Conservation (phyloP, 2,113 vertebrate genomes). For the Chiloscyllium plagiosum region DNA sequence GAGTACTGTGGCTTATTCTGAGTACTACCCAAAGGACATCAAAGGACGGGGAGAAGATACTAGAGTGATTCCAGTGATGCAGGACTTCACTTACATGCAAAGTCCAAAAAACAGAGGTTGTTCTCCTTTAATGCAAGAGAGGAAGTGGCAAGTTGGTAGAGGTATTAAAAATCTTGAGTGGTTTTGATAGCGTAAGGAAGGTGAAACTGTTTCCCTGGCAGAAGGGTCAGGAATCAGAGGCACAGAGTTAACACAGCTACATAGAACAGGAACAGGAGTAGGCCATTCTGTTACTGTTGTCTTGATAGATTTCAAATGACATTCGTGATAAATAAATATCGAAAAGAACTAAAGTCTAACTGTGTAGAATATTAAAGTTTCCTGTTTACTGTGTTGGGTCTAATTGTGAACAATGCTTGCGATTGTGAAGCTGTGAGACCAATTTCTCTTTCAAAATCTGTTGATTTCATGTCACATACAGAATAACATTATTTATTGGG, state of each 20-base stretch:
- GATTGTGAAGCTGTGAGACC: neutral
- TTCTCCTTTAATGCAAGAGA: neutral
- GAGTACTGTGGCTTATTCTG: neutral
- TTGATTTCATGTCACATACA: neutral
- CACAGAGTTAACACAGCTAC: too few relatives aligned
- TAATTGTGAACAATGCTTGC: neutral
- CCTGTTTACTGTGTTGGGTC: neutral
- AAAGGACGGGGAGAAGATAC: neutral
- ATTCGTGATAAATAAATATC: neutral
- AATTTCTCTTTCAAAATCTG: neutral
- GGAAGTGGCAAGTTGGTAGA: neutral
- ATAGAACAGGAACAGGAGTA: too few relatives aligned
- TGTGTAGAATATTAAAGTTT: neutral
- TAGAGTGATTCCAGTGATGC: neutral
- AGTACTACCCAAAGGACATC: neutral
- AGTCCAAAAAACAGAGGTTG: neutral
- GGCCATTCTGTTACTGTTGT: neutral
- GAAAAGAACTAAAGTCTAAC: neutral
- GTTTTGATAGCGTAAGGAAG: neutral
- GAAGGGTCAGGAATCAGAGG: neutral
- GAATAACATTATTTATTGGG: neutral
- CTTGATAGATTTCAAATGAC: neutral
- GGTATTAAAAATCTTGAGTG: neutral
- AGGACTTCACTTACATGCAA: neutral
- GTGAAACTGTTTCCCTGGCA: neutral